phyloP scores from a whole-genome alignment of 2,888 invertebrate species.

The Leptogaster cylindrica region DNA sequence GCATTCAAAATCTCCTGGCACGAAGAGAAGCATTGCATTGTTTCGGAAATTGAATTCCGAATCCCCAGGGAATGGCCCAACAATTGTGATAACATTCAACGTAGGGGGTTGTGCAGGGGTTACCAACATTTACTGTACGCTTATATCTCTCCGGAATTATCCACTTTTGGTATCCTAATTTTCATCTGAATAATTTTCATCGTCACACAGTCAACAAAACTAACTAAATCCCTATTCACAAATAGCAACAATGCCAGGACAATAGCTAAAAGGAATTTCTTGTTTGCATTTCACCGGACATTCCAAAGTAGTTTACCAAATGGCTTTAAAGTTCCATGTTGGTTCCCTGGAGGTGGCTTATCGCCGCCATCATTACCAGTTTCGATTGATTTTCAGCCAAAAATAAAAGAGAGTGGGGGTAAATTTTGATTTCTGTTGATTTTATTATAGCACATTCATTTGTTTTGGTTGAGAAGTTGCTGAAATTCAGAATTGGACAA shows the following conservation, averaged over 20 bases:
- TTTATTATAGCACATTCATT: too few species aligned
- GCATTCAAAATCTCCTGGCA: neutral
- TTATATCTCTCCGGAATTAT: constrained; percentile 6
- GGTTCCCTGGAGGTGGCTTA: too few species aligned
- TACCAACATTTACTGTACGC: constrained; percentile 10
- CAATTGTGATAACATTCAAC: too few species aligned
- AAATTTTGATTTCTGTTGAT: too few species aligned
- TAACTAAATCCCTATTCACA: neutral
- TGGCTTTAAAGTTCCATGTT: constrained; percentile 26
- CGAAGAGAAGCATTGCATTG: constrained; percentile 29
- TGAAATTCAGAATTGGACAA: too few species aligned
- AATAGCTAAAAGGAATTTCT: constrained; percentile 44
- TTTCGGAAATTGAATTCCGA: constrained; percentile 33
- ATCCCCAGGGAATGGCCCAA: neutral
- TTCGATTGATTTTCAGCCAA: too few species aligned
- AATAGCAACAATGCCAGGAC: neutral
- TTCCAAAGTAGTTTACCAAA: constrained; percentile 41
- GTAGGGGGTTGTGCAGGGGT: neutral
- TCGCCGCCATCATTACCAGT: neutral
- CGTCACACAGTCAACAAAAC: neutral
- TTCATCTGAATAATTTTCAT: neutral
- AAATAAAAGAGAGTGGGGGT: too few species aligned
- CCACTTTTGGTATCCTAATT: constrained; percentile 24
- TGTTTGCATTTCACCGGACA: constrained; percentile 43
- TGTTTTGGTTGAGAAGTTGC: too few species aligned